Evolutionary conservation across 2,888 invertebrate species (phyloP).

Genomic region (Drosophila merina): DNA sequence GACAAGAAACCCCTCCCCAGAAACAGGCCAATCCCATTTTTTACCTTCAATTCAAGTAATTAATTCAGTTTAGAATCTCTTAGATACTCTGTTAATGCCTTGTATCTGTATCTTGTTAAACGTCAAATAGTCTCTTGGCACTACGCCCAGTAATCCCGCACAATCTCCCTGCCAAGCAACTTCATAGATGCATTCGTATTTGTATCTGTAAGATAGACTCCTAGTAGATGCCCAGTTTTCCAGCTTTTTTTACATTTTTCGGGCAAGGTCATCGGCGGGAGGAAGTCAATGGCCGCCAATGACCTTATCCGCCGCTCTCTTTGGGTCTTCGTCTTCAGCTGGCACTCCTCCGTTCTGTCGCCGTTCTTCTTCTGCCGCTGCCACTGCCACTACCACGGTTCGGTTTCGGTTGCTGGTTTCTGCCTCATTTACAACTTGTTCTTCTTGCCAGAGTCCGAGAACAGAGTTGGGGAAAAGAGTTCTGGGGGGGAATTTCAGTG

Average conservation of each 20-base stretch:
- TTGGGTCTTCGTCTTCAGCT: conserved; percentile 3
- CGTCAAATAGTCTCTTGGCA: too few relatives aligned
- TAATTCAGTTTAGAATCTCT: neutral
- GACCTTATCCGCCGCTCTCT: conserved; percentile 80
- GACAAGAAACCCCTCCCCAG: neutral
- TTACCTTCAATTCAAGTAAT: neutral
- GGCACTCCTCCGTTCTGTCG: conserved; percentile 14
- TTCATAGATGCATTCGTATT: neutral
- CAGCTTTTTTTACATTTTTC: conserved; percentile 79
- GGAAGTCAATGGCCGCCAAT: conserved; percentile 84
- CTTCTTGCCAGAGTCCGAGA: conserved; percentile 67
- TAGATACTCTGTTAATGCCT: too few relatives aligned
- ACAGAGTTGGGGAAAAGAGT: neutral
- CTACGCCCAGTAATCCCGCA: too few relatives aligned
- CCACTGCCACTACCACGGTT: conserved; percentile 17
- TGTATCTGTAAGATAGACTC: neutral
- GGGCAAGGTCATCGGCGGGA: conserved; percentile 84
- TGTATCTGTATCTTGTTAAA: too few relatives aligned
- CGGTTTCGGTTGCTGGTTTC: conserved; percentile 14
- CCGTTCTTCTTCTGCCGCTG: conserved; percentile 28
- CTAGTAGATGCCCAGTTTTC: neutral
- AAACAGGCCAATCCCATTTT: neutral
- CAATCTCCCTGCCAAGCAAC: too few relatives aligned
- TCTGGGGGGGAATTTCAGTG: conserved; percentile 8
- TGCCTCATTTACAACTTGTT: conserved; percentile 75